These are phyloP conservation scores for Acrocephalus scirpaceus DNA, from an alignment of 2,797 vertebrate genomes.

Conservation along the genomic window DNA sequence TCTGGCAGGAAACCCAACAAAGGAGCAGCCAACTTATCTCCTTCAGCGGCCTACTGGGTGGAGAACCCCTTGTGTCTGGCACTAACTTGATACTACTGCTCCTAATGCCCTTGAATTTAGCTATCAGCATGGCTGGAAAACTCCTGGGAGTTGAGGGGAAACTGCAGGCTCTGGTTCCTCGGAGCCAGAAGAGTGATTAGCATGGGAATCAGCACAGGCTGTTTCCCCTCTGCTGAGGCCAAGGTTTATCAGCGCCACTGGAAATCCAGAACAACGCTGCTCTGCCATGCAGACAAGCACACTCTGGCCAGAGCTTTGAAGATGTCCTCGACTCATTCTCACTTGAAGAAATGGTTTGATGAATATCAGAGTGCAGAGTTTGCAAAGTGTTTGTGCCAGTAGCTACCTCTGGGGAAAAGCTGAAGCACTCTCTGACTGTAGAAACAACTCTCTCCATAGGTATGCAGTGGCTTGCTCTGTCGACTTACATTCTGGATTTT, in stretches of 20 bases:
- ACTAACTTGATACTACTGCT: background rate
- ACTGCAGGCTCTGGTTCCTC: background rate
- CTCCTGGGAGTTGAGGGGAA: background rate
- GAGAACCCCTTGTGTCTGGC: conserved; percentile 17
- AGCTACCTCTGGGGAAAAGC: background rate
- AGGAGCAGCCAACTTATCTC: background rate
- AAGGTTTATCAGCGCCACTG: background rate
- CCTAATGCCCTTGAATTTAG: background rate
- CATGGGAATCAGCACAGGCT: background rate
- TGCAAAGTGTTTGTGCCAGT: background rate
- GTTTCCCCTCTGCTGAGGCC: background rate
- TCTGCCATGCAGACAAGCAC: background rate
- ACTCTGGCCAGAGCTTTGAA: background rate
- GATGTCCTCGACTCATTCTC: background rate
- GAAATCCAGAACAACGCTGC: background rate
- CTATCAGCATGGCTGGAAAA: background rate
- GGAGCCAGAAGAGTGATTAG: rapidly evolving
- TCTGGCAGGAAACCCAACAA: background rate
- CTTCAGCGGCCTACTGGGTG: conserved; percentile 2
- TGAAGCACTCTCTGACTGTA: background rate
- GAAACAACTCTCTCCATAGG: background rate
- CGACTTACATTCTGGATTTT: background rate
- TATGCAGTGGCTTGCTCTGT: rapidly evolving
- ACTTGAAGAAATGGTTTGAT: background rate
- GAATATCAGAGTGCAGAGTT: background rate